phyloP scores from a whole-genome alignment of 2,797 vertebrate genomes.

The Cacajao melanocephalus region DNA sequence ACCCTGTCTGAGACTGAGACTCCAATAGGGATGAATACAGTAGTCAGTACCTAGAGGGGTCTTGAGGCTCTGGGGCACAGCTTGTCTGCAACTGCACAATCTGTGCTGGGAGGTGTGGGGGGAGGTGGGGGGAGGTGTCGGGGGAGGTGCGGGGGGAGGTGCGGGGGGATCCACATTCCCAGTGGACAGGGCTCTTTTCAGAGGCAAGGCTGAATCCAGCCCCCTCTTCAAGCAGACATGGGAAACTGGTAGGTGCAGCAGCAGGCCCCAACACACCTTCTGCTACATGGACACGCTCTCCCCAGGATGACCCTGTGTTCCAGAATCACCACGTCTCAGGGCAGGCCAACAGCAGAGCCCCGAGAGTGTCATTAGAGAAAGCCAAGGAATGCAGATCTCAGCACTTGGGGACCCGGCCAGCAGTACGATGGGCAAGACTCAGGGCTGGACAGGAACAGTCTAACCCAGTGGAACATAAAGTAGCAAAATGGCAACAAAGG shows the following conservation, averaged over 20 bases:
- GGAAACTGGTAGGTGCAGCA: not conserved
- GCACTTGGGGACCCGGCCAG: not conserved
- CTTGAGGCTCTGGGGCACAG: not conserved
- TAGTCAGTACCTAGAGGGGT: not conserved
- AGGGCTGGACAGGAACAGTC: not conserved
- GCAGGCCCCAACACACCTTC: not conserved
- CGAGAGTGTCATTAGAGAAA: not conserved
- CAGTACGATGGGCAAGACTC: not conserved
- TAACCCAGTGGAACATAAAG: not conserved
- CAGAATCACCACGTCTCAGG: fast-evolving
- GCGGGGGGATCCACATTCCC: not conserved
- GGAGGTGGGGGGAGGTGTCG: no score
- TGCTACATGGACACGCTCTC: not conserved
- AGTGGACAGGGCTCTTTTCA: not conserved
- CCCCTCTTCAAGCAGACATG: not conserved
- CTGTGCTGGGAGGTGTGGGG: not conserved
- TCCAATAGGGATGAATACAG: not conserved
- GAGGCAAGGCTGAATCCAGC: not conserved
- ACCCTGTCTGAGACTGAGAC: not conserved
- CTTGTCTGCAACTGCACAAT: no score
- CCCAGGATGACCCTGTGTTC: not conserved
- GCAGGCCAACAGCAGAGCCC: not conserved
- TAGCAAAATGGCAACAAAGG: not conserved
- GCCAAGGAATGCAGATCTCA: not conserved
- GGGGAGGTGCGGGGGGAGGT: no score